A percentile compares a stretch with the other conserved stretches of the same genome.
phyloP scores from a whole-genome alignment of 2,888 invertebrate species.

The Lymantria dispar region DNA sequence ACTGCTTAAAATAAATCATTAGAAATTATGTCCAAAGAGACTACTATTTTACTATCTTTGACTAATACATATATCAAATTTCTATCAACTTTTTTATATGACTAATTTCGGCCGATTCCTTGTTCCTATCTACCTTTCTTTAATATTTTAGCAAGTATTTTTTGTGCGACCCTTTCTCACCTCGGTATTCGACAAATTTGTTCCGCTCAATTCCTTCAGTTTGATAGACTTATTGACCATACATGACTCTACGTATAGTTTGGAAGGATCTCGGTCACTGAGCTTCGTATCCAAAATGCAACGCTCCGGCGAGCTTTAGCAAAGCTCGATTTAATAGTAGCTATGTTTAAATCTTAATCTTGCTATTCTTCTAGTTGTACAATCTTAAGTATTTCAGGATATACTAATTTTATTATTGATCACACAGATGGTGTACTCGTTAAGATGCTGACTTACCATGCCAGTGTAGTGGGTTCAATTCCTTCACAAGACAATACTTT shows the following conservation, averaged over 20 bases:
- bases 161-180: conserved; percentile 4
- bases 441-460: too few species aligned
- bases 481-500: too few species aligned
- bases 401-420: too few species aligned
- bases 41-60: too few species aligned
- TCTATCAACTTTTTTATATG: too few species aligned
- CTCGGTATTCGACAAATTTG: conserved; percentile 5
- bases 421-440: too few species aligned
- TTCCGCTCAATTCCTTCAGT: neutral
- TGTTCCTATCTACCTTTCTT: neutral
- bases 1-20: too few species aligned
- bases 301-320: neutral
- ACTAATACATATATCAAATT: too few species aligned
- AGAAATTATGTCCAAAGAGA: too few species aligned
- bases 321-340: neutral
- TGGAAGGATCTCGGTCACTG: conserved; percentile 2
- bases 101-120: too few species aligned
- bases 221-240: conserved; percentile 2
- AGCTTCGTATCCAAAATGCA: neutral
- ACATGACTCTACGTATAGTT: neutral
- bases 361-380: neutral
- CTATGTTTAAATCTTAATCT: neutral
- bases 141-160: conserved; percentile 5
- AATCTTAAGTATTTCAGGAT: neutral
- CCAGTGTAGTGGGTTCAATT: too few species aligned